phyloP scores from a whole-genome alignment of 2,113 vertebrate genomes.

The Nematolebias whitei region DNA sequence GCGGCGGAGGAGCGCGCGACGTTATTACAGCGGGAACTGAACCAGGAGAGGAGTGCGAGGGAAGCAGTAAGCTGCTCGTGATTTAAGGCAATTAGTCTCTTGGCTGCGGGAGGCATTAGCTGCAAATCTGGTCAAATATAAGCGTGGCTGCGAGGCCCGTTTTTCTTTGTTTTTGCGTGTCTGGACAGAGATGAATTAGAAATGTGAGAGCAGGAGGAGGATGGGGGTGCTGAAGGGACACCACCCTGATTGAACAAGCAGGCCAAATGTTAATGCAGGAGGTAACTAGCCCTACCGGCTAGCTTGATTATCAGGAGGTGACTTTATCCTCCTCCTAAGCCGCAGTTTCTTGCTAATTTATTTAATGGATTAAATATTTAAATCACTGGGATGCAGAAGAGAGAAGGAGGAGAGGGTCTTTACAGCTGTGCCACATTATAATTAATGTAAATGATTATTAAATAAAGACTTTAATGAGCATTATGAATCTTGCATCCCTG shows the following conservation, averaged over 20 bases:
- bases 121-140: slow-evolving; percentile 65
- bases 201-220: slow-evolving; percentile 6
- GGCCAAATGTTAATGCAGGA: slow-evolving; percentile 4
- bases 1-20: slow-evolving; percentile 86
- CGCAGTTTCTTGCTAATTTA: slow-evolving; percentile 1
- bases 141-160: slow-evolving; percentile 63
- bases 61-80: slow-evolving; percentile 84
- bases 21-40: slow-evolving; percentile 86
- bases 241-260: slow-evolving; percentile 43
- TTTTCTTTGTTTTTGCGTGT: background rate
- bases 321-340: background rate
- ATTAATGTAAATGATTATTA: too few relatives aligned
- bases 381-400: background rate
- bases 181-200: background rate
- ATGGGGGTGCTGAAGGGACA: slow-evolving; percentile 24
- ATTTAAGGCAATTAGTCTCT: slow-evolving; percentile 71
- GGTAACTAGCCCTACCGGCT: slow-evolving; percentile 1
- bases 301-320: slow-evolving; percentile 5
- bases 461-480: too few relatives aligned
- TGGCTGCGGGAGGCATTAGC: slow-evolving; percentile 56
- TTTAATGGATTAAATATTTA: background rate
- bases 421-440: background rate
- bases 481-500: too few relatives aligned
- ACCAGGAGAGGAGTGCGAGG: slow-evolving; percentile 85
- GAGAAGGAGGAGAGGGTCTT: background rate